Base-by-base conservation (phyloP, 2,888 invertebrate species). In the Desoria tigrina region DNA sequence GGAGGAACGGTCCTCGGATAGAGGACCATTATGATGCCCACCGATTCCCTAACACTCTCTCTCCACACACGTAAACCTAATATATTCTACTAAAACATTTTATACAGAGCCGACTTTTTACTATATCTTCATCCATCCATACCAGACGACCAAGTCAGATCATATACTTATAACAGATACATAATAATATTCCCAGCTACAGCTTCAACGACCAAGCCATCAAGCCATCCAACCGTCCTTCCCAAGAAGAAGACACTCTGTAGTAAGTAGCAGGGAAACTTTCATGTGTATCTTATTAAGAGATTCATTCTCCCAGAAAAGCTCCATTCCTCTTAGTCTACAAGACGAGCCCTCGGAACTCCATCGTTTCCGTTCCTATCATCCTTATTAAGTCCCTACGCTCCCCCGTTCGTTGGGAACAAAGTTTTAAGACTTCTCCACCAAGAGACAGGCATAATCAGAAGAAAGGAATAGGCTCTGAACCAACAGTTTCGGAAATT, bases 261-360 rank as follows among this genome's bases (percentile, higher is more conserved):
- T 9, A 49, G 49, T 18, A 49, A 18, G 49, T 7, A 49, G 49
- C 16, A 51, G 51, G 4, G 51, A 51, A 51, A 51, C 51, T 51
- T 51, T 65, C 61, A 56, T 61, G 55, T 61, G 58, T 53, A 62
- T 51, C 65, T 65, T 65, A 65, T 66, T 66, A 66, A 66, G 61
- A 62, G 61, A 57, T 58, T 66, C 61, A 66, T 50, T 66, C 66
- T 66, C 61, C 61, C 61, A 66, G 66, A 66, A 63, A 63, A 60
- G 50, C 26, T 51, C 45, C n/a, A 45, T 45, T 45, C 45, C 45
- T 32, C 32, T 32, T 32, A 32, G 4, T 32, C 32, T 32, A n/a
- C n/a, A n/a, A n/a, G 39, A 39, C n/a, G n/a, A 45, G 16, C 45
- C 45, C 45, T 45, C 32, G n/a, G n/a, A n/a, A n/a, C n/a, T n/a